Conservation (phyloP, 2,113 vertebrate genomes). For the Solea solea region DNA sequence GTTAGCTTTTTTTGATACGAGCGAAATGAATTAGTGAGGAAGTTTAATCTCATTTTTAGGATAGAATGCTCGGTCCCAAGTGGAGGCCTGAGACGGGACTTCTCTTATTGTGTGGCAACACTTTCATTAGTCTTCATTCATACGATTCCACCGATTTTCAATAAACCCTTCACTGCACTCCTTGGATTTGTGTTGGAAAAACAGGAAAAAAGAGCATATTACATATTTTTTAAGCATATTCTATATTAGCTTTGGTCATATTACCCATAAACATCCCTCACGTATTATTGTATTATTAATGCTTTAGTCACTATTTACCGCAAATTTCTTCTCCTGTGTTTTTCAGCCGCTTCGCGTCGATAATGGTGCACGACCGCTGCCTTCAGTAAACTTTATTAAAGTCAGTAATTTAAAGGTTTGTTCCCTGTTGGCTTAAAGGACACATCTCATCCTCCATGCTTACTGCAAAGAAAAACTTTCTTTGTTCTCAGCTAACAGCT, state of each 20-base stretch:
- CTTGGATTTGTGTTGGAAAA: slow-evolving; percentile 30
- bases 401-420: neutral
- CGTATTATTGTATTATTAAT: slow-evolving; percentile 78
- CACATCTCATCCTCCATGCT: slow-evolving; percentile 4
- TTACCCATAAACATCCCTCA: slow-evolving; percentile 75
- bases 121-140: neutral
- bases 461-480: slow-evolving; percentile 58
- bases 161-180: neutral
- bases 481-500: slow-evolving; percentile 26
- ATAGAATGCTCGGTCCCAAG: slow-evolving; percentile 21
- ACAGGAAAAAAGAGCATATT: neutral
- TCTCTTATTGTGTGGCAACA: no score
- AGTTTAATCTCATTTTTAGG: slow-evolving; percentile 32
- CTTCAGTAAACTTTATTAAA: no score
- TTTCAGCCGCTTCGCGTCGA: no score
- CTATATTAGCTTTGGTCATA: slow-evolving; percentile 72
- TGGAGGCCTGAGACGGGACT: neutral
- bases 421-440: neutral
- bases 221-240: slow-evolving; percentile 53
- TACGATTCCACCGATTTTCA: slow-evolving; percentile 18
- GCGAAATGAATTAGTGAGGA: slow-evolving; percentile 36
- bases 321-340: no score
- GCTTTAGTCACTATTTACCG: slow-evolving; percentile 54
- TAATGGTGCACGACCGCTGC: no score
- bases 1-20: slow-evolving; percentile 64